These are phyloP conservation scores for Momotus momota DNA, from an alignment of 2,797 vertebrate species.

Conservation along the genomic window DNA sequence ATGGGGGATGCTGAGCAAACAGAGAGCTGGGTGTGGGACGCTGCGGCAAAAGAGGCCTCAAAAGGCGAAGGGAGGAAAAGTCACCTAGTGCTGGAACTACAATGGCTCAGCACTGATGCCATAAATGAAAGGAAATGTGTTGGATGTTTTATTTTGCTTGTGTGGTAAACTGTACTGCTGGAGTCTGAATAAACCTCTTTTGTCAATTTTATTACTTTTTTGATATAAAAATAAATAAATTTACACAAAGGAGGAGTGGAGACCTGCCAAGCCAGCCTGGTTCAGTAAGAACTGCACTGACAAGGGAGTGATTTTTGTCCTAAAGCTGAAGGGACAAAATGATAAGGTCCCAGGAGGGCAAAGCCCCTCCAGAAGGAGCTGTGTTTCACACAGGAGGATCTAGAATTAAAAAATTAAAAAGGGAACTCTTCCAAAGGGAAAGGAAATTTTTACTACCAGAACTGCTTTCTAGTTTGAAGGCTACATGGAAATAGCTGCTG, in stretches of 20 bases:
- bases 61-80: background rate
- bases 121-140: background rate
- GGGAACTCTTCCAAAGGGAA: background rate
- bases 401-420: background rate
- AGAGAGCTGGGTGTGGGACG: background rate
- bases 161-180: background rate
- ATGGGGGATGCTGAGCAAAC: background rate
- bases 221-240: conserved; percentile 6
- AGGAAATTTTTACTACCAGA: background rate
- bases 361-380: background rate
- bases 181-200: background rate
- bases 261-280: conserved; percentile 44
- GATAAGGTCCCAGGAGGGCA: background rate
- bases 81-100: background rate
- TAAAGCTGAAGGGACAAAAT: background rate
- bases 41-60: background rate
- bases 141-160: background rate
- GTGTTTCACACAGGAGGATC: background rate
- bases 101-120: background rate
- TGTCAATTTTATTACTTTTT: conserved; percentile 20
- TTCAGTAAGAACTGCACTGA: conserved; percentile 5
- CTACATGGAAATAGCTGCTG: background rate
- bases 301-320: conserved; percentile 30
- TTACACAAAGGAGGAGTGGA: conserved; percentile 28
- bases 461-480: background rate